Percentiles rank a stretch among this genome's conserved stretches.
phyloP scores from a whole-genome alignment of 2,888 invertebrate species.

The Tryphoninae sp. region DNA sequence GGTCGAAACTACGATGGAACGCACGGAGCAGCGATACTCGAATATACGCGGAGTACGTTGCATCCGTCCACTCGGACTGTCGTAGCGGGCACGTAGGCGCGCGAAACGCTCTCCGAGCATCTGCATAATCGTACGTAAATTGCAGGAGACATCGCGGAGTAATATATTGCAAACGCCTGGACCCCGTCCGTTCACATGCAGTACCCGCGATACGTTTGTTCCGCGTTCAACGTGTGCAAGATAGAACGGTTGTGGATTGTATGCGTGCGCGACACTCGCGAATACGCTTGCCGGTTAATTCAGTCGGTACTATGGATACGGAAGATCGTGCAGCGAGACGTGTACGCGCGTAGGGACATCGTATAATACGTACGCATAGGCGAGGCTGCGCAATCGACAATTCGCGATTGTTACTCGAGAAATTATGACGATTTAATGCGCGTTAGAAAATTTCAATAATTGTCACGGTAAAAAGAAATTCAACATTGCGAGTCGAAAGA shows the following conservation, averaged over 20 bases:
- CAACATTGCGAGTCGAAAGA: no score
- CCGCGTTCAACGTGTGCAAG: background rate
- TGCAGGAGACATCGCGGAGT: constrained; percentile 75
- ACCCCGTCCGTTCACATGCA: constrained; percentile 58
- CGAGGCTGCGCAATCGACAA: background rate
- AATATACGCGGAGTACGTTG: background rate
- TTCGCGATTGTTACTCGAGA: background rate
- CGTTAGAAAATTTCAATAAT: background rate
- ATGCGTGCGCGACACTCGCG: constrained; percentile 15
- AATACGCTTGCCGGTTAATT: constrained; percentile 54
- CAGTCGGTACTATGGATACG: constrained; percentile 49
- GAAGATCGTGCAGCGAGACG: constrained; percentile 46
- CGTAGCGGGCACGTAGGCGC: constrained; percentile 50
- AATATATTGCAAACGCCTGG: constrained; percentile 71
- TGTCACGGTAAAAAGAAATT: background rate
- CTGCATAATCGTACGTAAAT: constrained; percentile 79
- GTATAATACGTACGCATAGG: background rate
- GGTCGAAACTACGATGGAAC: constrained; percentile 47
- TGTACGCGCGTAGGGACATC: constrained; percentile 2
- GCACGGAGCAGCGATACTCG: constrained; percentile 32
- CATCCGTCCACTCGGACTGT: constrained; percentile 5
- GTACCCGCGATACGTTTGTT: constrained; percentile 41
- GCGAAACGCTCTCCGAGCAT: constrained; percentile 67
- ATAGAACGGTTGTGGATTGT: constrained; percentile 10
- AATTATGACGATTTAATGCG: constrained; percentile 28